phyloP scores from a whole-genome alignment of 2,797 vertebrate species.

The Melanotaenia trifasciata region DNA sequence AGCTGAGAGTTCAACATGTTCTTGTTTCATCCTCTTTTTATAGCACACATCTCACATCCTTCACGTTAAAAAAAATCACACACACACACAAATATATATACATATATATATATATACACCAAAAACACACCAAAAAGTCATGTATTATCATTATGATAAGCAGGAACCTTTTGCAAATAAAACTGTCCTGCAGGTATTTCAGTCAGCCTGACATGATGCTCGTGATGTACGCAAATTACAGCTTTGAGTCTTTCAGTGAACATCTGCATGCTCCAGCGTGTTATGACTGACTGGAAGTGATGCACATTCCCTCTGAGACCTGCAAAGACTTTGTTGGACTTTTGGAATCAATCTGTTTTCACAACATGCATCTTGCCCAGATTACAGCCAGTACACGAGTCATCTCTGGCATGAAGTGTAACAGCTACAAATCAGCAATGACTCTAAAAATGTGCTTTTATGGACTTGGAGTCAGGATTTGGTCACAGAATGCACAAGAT shows the following conservation, averaged over 20 bases:
- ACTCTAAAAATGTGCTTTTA: conserved; percentile 27
- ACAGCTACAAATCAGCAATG: conserved; percentile 9
- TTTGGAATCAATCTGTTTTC: conserved; percentile 51
- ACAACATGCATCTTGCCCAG: conserved; percentile 45
- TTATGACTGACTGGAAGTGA: conserved; percentile 73
- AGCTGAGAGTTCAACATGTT: conserved; percentile 33
- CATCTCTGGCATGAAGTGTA: conserved; percentile 13
- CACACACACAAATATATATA: too few species aligned
- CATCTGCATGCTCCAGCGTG: conserved; percentile 59
- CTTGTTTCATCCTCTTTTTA: conserved; percentile 51
- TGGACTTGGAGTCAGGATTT: conserved; percentile 6
- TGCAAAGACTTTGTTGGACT: conserved; percentile 37
- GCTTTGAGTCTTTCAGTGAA: conserved; percentile 39
- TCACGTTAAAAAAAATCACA: too few species aligned
- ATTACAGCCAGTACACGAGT: conserved; percentile 34
- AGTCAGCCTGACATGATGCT: conserved; percentile 14
- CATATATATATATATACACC: too few species aligned
- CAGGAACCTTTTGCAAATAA: neutral
- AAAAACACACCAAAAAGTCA: neutral
- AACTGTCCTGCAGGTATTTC: neutral
- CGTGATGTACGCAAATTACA: conserved; percentile 28
- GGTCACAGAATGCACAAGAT: conserved; percentile 16
- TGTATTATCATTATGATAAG: neutral
- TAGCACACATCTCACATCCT: conserved; percentile 6
- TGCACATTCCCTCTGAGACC: conserved; percentile 44